Evolutionary conservation across 64 coral and sea anemone genomes (phyloP).

Genomic region (Montipora cactus): DNA sequence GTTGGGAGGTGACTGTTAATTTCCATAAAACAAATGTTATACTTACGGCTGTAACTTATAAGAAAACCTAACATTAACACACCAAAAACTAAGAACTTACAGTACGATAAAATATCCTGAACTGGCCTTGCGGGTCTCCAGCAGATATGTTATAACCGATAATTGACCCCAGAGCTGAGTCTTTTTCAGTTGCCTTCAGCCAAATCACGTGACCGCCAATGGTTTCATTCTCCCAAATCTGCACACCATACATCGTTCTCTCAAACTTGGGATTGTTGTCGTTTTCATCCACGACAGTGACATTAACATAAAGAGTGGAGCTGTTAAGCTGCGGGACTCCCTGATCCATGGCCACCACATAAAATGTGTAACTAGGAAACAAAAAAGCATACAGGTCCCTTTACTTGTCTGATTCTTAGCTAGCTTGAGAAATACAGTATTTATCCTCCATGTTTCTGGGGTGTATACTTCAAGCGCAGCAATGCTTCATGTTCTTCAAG

Average conservation of each 20-base stretch:
- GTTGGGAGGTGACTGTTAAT: no score
- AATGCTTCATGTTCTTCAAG: no score
- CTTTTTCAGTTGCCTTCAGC: conserved; percentile 85
- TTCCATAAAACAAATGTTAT: no score
- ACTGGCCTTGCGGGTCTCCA: conserved; percentile 65
- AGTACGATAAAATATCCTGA: conserved; percentile 67
- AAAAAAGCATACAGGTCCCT: background rate
- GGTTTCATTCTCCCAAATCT: conserved; percentile 72
- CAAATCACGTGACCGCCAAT: conserved; percentile 64
- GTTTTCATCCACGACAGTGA: conserved; percentile 85
- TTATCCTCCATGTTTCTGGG: no score
- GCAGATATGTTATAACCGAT: conserved; percentile 94
- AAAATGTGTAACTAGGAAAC: conserved; percentile 76
- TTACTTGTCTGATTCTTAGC: no score
- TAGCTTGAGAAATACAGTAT: no score
- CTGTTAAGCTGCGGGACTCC: conserved; percentile 84
- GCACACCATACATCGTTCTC: conserved; percentile 61
- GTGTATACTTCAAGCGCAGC: no score
- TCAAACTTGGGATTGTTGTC: conserved; percentile 89
- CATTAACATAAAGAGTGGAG: conserved; percentile 77
- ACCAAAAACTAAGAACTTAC: conserved; percentile 29
- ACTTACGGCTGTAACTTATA: no score
- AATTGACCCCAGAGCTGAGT: conserved; percentile 61
- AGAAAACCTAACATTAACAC: no score
- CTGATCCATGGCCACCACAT: conserved; percentile 84